phyloP scores from a whole-genome alignment of 2,888 invertebrate species.

The Cremastinae sp. region DNA sequence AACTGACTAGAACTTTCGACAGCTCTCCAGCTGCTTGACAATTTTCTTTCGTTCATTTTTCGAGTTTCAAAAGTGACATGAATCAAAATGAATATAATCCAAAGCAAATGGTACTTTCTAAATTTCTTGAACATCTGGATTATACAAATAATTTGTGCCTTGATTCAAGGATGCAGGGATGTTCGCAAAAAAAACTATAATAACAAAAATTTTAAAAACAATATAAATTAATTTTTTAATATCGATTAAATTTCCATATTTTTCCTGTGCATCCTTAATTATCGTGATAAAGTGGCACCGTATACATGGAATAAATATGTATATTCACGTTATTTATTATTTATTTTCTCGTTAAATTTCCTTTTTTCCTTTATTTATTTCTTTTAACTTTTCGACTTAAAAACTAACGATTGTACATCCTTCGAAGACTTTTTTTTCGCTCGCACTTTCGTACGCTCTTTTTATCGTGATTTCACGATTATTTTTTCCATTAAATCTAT shows the following conservation, averaged over 20 bases:
- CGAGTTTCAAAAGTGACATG: background rate
- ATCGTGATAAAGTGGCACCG: background rate
- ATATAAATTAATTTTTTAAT: background rate
- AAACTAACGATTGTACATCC: conserved; percentile 60
- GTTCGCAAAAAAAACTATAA: no score
- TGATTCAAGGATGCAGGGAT: no score
- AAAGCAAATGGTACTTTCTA: background rate
- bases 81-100: background rate
- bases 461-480: conserved; percentile 11
- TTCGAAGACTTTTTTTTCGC: conserved; percentile 41
- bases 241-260: background rate
- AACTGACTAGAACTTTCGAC: conserved; percentile 59
- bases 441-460: background rate
- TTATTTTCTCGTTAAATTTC: conserved; percentile 27
- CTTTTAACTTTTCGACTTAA: conserved; percentile 42
- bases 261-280: background rate
- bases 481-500: conserved; percentile 42
- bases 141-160: background rate
- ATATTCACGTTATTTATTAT: conserved; percentile 4
- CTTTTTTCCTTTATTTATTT: conserved; percentile 23
- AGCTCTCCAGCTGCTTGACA: conserved; percentile 3
- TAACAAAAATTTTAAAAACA: background rate
- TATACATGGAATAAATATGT: conserved; percentile 27
- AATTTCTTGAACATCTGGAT: background rate
- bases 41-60: conserved; percentile 7